phyloP scores from a whole-genome alignment of 1,140 invertebrate genomes.

The Microplitis mediator region DNA sequence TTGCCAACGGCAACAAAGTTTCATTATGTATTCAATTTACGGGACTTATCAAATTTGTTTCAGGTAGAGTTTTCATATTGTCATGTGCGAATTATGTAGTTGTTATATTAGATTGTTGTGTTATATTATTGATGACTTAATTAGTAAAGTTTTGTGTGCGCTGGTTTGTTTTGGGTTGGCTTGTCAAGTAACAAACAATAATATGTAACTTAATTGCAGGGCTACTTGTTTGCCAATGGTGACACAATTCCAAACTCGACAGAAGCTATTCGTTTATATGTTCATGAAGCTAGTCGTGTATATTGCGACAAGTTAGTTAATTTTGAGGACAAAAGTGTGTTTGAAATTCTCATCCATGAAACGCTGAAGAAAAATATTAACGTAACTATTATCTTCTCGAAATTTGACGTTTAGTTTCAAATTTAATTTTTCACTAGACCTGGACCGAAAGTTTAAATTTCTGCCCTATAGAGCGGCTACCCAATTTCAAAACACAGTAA shows the following conservation, averaged over 20 bases:
- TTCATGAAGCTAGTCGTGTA: constrained; percentile 88
- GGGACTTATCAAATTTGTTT: constrained; percentile 91
- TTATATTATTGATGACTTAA: background rate
- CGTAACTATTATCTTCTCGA: constrained; percentile 52
- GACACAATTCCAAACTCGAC: constrained; percentile 75
- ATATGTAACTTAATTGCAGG: constrained; percentile 63
- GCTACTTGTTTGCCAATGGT: constrained; percentile 82
- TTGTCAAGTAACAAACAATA: background rate
- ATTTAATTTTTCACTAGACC: too few relatives aligned
- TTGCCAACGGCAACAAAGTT: constrained; percentile 93
- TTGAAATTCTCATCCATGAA: constrained; percentile 76
- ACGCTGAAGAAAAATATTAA: constrained; percentile 85
- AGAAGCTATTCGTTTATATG: constrained; percentile 80
- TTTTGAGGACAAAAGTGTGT: constrained; percentile 71
- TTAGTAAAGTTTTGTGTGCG: background rate
- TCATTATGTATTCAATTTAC: constrained; percentile 92
- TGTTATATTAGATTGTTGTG: background rate
- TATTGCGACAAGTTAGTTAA: constrained; percentile 89
- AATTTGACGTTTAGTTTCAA: constrained; percentile 20
- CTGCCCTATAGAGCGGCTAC: too few relatives aligned
- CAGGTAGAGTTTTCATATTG: constrained; percentile 64
- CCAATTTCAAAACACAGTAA: too few relatives aligned
- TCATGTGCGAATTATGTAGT: background rate
- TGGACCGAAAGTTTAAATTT: too few relatives aligned
- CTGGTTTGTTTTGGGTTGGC: too few relatives aligned